Evolutionary conservation across 1,140 invertebrate genomes (phyloP).

Genomic region (Samia ricini): DNA sequence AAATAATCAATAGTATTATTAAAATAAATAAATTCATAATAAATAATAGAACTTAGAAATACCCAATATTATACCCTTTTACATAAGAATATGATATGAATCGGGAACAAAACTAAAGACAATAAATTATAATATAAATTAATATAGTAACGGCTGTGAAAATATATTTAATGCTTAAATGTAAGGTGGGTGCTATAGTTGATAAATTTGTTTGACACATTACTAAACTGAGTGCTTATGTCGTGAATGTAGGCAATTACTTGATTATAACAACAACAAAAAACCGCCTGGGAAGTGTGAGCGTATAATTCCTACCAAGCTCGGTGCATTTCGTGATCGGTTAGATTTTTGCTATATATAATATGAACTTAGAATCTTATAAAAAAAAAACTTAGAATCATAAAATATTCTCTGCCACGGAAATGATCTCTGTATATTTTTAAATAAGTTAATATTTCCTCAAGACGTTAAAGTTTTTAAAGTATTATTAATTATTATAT

Average conservation of each 20-base stretch:
- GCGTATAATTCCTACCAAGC: conserved; percentile 71
- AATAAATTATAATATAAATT: conserved; percentile 15
- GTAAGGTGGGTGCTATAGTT: conserved; percentile 70
- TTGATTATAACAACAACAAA: conserved; percentile 56
- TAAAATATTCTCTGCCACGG: not conserved
- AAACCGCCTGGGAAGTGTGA: conserved; percentile 72
- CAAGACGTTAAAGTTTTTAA: too few species aligned
- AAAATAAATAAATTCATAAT: not conserved
- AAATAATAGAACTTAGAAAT: not conserved
- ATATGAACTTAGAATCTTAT: too few species aligned
- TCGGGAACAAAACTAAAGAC: not conserved
- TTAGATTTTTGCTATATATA: conserved; percentile 61
- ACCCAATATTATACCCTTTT: not conserved
- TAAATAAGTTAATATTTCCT: too few species aligned
- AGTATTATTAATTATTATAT: too few species aligned
- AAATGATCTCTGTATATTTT: not conserved
- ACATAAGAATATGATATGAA: not conserved
- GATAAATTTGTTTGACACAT: conserved; percentile 43
- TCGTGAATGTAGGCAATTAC: conserved; percentile 57
- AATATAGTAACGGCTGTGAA: conserved; percentile 19
- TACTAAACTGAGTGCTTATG: conserved; percentile 63
- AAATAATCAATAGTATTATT: not conserved
- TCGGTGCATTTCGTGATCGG: conserved; percentile 61
- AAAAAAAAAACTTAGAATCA: conserved; percentile 56
- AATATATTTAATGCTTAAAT: conserved; percentile 33